phyloP scores from a whole-genome alignment of 2,888 invertebrate species.

The Pachycephus smyrnensis region DNA sequence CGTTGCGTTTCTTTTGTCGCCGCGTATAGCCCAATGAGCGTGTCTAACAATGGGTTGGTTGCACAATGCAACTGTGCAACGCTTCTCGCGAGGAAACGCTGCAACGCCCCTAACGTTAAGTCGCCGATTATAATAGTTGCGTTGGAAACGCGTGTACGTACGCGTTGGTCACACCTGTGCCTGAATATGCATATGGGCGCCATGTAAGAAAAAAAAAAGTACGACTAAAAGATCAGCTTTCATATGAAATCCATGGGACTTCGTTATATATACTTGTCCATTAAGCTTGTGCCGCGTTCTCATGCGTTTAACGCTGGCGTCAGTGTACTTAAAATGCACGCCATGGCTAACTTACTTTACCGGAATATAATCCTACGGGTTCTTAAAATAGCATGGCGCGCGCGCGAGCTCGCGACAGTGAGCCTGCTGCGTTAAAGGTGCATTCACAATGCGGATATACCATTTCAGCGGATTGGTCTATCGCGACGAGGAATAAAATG shows the following conservation, averaged over 20 bases:
- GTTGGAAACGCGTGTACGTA: background rate
- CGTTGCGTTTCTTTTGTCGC: constrained; percentile 3
- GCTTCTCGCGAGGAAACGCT: background rate
- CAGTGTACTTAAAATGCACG: constrained; percentile 32
- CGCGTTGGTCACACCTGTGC: background rate
- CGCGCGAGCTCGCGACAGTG: constrained; percentile 6
- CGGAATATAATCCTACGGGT: constrained; percentile 13
- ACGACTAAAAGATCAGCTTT: background rate
- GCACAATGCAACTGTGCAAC: background rate
- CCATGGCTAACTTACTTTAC: constrained; percentile 22
- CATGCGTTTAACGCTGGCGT: constrained; percentile 22
- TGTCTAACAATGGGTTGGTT: background rate
- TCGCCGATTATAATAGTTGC: background rate
- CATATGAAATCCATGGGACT: background rate
- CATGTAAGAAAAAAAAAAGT: background rate
- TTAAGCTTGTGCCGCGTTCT: background rate
- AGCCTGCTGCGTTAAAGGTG: background rate
- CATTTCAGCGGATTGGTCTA: background rate
- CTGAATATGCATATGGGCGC: background rate
- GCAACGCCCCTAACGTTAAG: background rate
- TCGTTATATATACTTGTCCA: background rate
- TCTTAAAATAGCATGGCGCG: constrained; percentile 13
- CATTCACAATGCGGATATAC: constrained; percentile 1
- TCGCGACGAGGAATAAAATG: background rate
- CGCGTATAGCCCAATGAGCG: background rate